Percentiles rank a stretch among this genome's conserved stretches.
These are phyloP conservation scores for Busseola fusca DNA, from an alignment of 2,888 invertebrate genomes.

Conservation along the genomic window DNA sequence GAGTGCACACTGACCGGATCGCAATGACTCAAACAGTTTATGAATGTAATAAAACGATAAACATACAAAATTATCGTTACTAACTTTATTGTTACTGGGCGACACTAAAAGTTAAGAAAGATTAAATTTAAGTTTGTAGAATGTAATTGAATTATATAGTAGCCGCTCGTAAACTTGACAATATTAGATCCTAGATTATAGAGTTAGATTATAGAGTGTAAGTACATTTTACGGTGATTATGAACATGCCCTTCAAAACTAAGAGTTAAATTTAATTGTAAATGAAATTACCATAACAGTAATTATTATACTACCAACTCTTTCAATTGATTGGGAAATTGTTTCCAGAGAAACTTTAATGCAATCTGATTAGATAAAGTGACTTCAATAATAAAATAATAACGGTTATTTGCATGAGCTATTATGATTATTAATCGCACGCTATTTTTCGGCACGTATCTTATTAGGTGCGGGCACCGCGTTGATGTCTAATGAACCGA, in stretches of 20 bases:
- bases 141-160: conserved; percentile 52
- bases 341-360: conserved; percentile 34
- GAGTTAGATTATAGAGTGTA: no score
- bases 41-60: conserved; percentile 45
- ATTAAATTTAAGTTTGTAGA: conserved; percentile 43
- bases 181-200: no score
- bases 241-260: conserved; percentile 41
- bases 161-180: conserved; percentile 44
- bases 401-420: conserved; percentile 12
- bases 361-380: conserved; percentile 15
- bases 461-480: conserved; percentile 39
- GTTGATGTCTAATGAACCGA: conserved; percentile 67
- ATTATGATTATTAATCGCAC: conserved; percentile 26
- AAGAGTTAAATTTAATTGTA: conserved; percentile 48
- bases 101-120: conserved; percentile 44
- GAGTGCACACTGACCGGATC: conserved; percentile 20
- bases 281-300: conserved; percentile 51
- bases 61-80: conserved; percentile 35
- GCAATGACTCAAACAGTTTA: conserved; percentile 47
- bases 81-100: conserved; percentile 52
- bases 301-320: conserved; percentile 37
- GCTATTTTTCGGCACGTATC: conserved; percentile 15
- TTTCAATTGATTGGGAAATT: conserved; percentile 41
- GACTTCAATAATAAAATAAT: conserved; percentile 25
- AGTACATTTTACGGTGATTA: conserved; percentile 47